Percentiles rank a stretch among this genome's conserved stretches.
These are phyloP conservation scores for Hippopotamus amphibius DNA, from an alignment of 2,113 vertebrate species.

Conservation along the genomic window DNA sequence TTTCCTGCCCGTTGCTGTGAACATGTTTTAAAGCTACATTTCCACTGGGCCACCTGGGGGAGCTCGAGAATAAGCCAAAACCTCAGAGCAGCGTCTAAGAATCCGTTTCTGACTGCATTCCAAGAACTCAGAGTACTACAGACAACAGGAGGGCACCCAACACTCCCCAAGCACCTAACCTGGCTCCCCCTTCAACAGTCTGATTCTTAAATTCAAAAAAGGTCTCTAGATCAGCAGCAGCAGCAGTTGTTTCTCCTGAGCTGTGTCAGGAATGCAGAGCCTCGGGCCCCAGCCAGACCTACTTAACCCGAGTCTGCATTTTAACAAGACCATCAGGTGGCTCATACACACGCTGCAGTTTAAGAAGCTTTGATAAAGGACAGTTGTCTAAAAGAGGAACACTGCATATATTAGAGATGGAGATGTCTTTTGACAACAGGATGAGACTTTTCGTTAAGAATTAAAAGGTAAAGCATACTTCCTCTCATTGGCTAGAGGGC, in stretches of 20 bases:
- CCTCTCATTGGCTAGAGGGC: not conserved
- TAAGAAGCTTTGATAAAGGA: not conserved
- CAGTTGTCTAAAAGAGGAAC: not conserved
- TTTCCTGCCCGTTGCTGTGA: not conserved
- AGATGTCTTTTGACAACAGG: not conserved
- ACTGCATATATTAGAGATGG: not conserved
- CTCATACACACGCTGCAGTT: not conserved
- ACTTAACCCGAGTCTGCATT: not conserved
- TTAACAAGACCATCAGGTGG: not conserved
- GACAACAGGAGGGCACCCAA: not conserved
- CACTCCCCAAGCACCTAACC: not conserved
- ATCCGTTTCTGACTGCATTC: slow-evolving; percentile 10
- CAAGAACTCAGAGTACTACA: not conserved
- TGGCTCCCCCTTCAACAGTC: not conserved
- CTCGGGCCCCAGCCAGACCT: not conserved
- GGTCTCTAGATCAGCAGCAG: not conserved
- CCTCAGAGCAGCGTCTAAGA: not conserved
- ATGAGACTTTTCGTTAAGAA: not conserved
- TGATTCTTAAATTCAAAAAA: not conserved
- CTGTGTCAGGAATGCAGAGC: not conserved
- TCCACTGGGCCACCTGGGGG: slow-evolving; percentile 75
- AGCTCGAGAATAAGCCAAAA: slow-evolving; percentile 73
- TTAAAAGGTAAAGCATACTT: not conserved
- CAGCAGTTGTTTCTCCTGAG: not conserved
- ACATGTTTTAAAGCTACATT: slow-evolving; percentile 26